phyloP scores from a whole-genome alignment of 2,113 vertebrate species.

The Gnathonemus echidnorhynchus region DNA sequence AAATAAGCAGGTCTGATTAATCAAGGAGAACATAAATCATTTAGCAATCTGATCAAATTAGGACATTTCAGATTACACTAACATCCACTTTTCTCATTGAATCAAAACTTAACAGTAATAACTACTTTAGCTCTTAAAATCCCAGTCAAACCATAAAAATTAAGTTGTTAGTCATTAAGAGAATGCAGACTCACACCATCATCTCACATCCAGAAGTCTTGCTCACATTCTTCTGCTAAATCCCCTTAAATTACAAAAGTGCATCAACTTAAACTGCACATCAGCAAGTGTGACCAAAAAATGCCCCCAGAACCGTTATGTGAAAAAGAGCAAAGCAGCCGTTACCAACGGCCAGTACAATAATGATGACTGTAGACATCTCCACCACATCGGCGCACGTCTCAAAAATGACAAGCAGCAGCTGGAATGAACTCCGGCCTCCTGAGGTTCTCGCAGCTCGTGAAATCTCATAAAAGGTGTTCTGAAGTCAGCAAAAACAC shows the following conservation, averaged over 20 bases:
- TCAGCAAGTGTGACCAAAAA: background rate
- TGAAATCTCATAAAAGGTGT: background rate
- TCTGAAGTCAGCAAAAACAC: background rate
- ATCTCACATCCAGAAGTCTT: background rate
- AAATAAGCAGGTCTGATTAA: background rate
- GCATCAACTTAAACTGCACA: background rate
- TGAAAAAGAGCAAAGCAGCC: background rate
- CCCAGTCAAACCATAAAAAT: background rate
- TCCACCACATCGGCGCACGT: background rate
- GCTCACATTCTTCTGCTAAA: background rate
- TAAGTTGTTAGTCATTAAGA: background rate
- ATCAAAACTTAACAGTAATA: background rate
- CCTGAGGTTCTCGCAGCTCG: background rate
- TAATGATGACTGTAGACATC: background rate
- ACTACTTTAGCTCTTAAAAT: background rate
- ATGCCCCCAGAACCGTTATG: background rate
- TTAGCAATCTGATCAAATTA: too few species aligned
- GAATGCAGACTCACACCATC: background rate
- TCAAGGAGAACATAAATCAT: background rate
- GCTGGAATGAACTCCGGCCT: background rate
- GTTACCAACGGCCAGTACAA: background rate
- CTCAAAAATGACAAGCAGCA: background rate
- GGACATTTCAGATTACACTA: too few species aligned
- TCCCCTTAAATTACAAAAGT: background rate
- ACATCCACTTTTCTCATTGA: background rate